Evolutionary conservation across 2,888 invertebrate genomes (phyloP).

Genomic region (Tanaodytes sp.): DNA sequence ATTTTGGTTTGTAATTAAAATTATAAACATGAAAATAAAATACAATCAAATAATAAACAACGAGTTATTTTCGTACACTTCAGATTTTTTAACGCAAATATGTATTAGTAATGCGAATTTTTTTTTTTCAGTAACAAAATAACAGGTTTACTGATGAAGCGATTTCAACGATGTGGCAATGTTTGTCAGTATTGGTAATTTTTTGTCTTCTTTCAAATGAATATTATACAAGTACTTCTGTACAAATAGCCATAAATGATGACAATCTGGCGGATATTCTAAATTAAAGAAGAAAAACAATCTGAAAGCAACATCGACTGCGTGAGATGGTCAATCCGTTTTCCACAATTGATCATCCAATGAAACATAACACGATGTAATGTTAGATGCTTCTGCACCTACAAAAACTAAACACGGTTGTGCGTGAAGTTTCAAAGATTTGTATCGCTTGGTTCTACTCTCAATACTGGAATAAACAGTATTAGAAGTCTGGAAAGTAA

Average conservation of each 20-base stretch:
- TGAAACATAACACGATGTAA: conserved; percentile 12
- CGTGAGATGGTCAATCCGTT: conserved; percentile 1
- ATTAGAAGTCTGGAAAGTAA: conserved; percentile 7
- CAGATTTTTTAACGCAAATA: no score
- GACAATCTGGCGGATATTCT: conserved; percentile 22
- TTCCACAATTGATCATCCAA: conserved; percentile 18
- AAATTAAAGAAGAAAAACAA: conserved; percentile 16
- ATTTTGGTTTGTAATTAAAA: no score
- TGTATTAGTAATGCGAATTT: no score
- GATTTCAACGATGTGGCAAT: no score
- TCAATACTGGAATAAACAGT: no score
- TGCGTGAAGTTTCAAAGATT: background rate
- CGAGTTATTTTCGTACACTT: no score
- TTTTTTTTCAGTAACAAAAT: no score
- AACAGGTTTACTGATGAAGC: no score
- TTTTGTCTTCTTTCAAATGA: background rate
- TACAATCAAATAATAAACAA: no score
- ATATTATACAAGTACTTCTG: conserved; percentile 19
- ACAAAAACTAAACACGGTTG: conserved; percentile 25
- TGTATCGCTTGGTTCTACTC: conserved; percentile 2
- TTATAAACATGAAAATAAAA: no score
- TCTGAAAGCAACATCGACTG: conserved; percentile 21
- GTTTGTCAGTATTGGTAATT: no score
- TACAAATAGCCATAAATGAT: conserved; percentile 20
- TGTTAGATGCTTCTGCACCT: background rate